Evolutionary conservation across 2,113 vertebrate genomes (phyloP).

Genomic region (Rhinoptilus africanus): DNA sequence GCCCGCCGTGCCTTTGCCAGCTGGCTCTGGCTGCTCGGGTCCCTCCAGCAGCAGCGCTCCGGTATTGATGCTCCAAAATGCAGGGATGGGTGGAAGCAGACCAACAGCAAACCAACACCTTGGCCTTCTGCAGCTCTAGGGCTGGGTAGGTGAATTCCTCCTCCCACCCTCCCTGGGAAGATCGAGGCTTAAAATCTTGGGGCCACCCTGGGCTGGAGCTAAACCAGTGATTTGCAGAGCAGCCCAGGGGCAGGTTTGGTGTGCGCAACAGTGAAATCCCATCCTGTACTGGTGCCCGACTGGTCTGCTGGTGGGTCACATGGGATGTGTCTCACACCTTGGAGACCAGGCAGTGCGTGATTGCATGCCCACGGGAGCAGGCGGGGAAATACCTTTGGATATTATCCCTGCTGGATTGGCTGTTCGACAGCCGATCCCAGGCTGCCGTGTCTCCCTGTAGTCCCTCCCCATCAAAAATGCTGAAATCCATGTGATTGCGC

Average conservation of each 20-base stretch:
- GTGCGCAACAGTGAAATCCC: background rate
- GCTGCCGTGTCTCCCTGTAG: background rate
- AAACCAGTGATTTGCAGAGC: background rate
- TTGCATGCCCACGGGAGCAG: background rate
- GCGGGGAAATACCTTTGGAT: background rate
- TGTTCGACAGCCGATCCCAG: accelerated
- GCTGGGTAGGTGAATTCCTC: background rate
- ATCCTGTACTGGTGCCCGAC: background rate
- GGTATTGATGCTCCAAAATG: background rate
- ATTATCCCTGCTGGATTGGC: background rate
- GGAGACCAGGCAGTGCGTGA: too few species aligned
- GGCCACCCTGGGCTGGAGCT: background rate
- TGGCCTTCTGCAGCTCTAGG: background rate
- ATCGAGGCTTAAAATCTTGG: background rate
- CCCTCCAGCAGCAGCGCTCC: background rate
- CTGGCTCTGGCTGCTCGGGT: background rate
- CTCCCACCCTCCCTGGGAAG: background rate
- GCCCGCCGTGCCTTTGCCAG: background rate
- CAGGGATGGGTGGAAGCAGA: background rate
- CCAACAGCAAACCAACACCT: background rate
- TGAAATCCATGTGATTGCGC: background rate
- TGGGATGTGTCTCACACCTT: background rate
- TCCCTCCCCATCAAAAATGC: background rate
- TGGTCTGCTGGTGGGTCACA: background rate
- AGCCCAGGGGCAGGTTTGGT: background rate